Evolutionary conservation across 2,888 invertebrate genomes (phyloP), one percentile per base, ranked within the genome.

Genomic region (Eledone cirrhosa): DNA sequence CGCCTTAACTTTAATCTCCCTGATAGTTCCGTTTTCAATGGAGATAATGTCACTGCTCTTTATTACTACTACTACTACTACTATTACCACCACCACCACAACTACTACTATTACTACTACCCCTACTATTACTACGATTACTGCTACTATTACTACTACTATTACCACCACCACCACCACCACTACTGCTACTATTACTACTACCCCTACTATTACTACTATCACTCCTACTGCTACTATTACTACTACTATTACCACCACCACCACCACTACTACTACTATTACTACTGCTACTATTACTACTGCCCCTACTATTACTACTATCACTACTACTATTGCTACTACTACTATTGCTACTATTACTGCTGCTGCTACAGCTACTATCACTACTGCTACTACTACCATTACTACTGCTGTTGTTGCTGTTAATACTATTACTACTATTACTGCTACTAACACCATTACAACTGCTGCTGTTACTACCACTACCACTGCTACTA

Each of bases 181-280:
- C n/a, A n/a, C 69, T 31, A 79, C 72, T 29, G 72, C 72, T 69
- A 79, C 53, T 29, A 79, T 72, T n/a, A n/a, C n/a, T n/a, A n/a
- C n/a, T n/a, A n/a, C n/a, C n/a, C n/a, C n/a, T n/a, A n/a, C n/a
- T n/a, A n/a, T n/a, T n/a, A n/a, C n/a, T n/a, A n/a, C n/a, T n/a
- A n/a, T n/a, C n/a, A n/a, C n/a, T n/a, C n/a, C n/a, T n/a, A n/a
- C n/a, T n/a, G n/a, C n/a, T n/a, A n/a, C n/a, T n/a, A n/a, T n/a
- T n/a, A n/a, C n/a, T 47, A 72, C 72, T 31, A 80, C 78, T 27
- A 79, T 53, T 31, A 79, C 72, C 29, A 79, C 72, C 29, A 72
- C 72, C 41, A 80, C 72, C 47, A 79, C 78, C 29, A 79, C 74
- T 24, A 79, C 72, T 63, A 79, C 78, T 48, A 79, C 78, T 69